A percentile compares a stretch with the other conserved stretches of the same genome.
Conservation (phyloP, 1,140 invertebrate genomes). For the Calephelis nemesis region DNA sequence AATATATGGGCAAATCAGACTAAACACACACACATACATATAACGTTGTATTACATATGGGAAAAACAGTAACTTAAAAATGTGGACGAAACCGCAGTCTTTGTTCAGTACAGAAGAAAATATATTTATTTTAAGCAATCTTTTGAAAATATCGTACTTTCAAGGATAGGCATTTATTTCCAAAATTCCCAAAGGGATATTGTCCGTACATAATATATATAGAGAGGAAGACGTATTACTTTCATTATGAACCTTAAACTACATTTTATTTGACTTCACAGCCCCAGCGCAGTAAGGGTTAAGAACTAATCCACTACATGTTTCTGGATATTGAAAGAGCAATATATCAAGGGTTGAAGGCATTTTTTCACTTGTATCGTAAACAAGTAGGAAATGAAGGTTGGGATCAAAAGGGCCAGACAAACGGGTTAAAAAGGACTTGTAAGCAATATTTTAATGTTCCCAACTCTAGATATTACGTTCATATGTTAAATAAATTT, state of each 20-base stretch:
- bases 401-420: slow-evolving; percentile 15
- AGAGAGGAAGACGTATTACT: too few species aligned
- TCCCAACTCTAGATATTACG: slow-evolving; percentile 15
- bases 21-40: too few species aligned
- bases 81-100: too few species aligned
- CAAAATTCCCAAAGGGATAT: too few species aligned
- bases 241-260: not conserved
- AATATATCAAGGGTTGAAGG: slow-evolving; percentile 14
- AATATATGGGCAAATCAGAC: too few species aligned
- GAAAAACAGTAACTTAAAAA: too few species aligned
- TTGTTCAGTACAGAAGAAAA: too few species aligned
- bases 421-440: slow-evolving; percentile 41
- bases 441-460: slow-evolving; percentile 34
- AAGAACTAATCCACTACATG: not conserved
- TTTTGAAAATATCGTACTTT: too few species aligned
- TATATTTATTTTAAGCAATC: too few species aligned
- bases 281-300: not conserved
- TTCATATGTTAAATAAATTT: slow-evolving; percentile 44
- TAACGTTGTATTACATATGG: too few species aligned
- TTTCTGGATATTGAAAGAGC: not conserved
- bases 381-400: slow-evolving; percentile 15
- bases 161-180: too few species aligned
- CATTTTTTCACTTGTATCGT: slow-evolving; percentile 15
- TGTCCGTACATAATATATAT: too few species aligned
- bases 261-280: not conserved